Evolutionary conservation across 2,113 vertebrate species (phyloP).

Genomic region (Natator depressus): DNA sequence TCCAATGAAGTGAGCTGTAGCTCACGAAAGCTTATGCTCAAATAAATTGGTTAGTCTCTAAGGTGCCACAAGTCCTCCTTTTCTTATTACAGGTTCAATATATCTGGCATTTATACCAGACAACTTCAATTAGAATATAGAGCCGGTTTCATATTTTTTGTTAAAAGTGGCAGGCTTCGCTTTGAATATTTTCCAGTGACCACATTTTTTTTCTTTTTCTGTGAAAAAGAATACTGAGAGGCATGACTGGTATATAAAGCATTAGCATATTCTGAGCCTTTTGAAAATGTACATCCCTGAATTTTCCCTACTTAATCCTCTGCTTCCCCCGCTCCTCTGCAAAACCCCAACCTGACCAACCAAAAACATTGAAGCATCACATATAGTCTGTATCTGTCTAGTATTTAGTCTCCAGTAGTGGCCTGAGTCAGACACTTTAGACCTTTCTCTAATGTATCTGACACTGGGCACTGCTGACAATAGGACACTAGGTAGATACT

Average conservation of each 20-base stretch:
- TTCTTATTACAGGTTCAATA: neutral
- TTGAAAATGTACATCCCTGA: neutral
- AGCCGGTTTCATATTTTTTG: neutral
- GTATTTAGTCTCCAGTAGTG: neutral
- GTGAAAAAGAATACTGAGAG: neutral
- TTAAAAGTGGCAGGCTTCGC: neutral
- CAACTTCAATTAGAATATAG: neutral
- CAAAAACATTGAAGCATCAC: neutral
- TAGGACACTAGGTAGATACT: neutral
- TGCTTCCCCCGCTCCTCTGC: no score
- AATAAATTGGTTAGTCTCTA: no score
- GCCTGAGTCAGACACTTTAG: neutral
- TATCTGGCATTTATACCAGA: neutral
- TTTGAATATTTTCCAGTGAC: neutral
- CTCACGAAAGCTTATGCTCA: no score
- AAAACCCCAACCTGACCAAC: neutral
- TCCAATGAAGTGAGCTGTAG: no score
- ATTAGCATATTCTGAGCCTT: neutral
- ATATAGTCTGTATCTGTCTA: neutral
- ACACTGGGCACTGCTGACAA: neutral
- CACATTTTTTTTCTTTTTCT: neutral
- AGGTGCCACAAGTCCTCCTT: no score
- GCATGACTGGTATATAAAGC: neutral
- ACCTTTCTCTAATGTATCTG: neutral
- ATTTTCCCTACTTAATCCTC: neutral